Evolutionary conservation across 2,113 vertebrate species (phyloP).

Genomic region (Sander vitreus): DNA sequence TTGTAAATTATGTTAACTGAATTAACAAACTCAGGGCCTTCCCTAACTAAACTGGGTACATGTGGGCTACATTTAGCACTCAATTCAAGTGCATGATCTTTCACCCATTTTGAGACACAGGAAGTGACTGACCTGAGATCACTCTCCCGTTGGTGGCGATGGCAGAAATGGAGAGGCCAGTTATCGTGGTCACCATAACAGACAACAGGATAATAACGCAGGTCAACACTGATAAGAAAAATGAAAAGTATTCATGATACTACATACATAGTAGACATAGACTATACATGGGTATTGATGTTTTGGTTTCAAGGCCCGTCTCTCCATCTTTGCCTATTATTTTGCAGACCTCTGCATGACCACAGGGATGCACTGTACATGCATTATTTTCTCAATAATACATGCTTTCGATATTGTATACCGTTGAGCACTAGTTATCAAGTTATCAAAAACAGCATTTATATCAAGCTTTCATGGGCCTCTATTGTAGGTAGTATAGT

Average conservation of each 20-base stretch:
- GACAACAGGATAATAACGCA: conserved; percentile 84
- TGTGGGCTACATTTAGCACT: not conserved
- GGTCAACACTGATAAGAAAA: conserved; percentile 76
- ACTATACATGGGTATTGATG: not conserved
- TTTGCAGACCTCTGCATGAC: not conserved
- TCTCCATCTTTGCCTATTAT: not conserved
- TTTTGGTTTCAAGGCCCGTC: not conserved
- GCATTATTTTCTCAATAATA: not conserved
- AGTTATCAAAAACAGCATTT: not conserved
- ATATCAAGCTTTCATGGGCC: too few species aligned
- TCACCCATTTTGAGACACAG: not conserved
- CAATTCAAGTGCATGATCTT: not conserved
- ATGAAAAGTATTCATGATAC: not conserved
- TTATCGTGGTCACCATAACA: conserved; percentile 78
- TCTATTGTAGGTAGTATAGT: not conserved
- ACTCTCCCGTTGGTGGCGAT: conserved; percentile 86
- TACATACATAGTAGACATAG: not conserved
- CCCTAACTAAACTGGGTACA: too few species aligned
- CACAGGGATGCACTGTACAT: not conserved
- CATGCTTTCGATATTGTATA: not conserved
- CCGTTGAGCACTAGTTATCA: too few species aligned
- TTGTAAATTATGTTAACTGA: too few species aligned
- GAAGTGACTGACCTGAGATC: conserved; percentile 75
- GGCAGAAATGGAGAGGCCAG: conserved; percentile 83
- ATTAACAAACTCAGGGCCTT: too few species aligned